Conservation (phyloP, 1,140 invertebrate genomes). For the Temnothorax nylanderi region DNA sequence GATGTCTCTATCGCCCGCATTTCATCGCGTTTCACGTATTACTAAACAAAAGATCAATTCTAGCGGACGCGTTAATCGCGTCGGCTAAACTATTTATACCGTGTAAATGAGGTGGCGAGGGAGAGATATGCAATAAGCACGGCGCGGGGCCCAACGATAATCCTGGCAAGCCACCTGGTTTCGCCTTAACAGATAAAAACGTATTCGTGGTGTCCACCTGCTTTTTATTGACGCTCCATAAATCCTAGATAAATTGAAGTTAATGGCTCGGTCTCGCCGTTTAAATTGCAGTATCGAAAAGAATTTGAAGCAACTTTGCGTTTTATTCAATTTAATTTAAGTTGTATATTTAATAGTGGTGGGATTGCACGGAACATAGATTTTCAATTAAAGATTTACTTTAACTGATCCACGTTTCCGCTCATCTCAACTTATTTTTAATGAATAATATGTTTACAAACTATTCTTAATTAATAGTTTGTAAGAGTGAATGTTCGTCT, state of each 20-base stretch:
- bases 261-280: not conserved
- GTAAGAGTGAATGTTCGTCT: not conserved
- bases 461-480: not conserved
- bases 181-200: conserved; percentile 36
- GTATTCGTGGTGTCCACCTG: conserved; percentile 43
- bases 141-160: not conserved
- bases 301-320: not conserved
- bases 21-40: not conserved
- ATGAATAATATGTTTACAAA: not conserved
- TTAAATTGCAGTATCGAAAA: not conserved
- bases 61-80: not conserved
- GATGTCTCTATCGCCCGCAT: conserved; percentile 19
- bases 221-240: conserved; percentile 20
- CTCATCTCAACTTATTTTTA: not conserved
- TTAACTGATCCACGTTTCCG: not conserved
- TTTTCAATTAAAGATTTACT: not conserved
- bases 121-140: not conserved
- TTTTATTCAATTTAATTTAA: too few species aligned
- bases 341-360: not conserved
- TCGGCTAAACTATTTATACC: not conserved
- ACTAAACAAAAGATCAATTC: conserved; percentile 13
- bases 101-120: not conserved
- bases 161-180: conserved; percentile 37
- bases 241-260: conserved; percentile 26
- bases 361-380: not conserved